phyloP scores from a whole-genome alignment of 2,888 invertebrate species.

The Acleris literana region DNA sequence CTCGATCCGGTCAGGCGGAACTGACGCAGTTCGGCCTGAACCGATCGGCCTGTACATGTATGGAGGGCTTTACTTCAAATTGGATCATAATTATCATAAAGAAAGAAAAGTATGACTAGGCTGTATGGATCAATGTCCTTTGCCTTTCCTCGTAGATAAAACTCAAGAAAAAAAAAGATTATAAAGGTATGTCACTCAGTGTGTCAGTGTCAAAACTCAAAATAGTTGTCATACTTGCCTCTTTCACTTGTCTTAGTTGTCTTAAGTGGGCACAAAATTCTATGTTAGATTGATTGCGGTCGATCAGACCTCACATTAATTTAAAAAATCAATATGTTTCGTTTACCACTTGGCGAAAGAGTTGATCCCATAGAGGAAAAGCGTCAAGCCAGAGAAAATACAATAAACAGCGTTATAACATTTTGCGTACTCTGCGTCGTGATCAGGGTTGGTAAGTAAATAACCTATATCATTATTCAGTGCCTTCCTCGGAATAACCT shows the following conservation, averaged over 20 bases:
- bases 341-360: slow-evolving; percentile 74
- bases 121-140: no score
- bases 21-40: no score
- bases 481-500: not conserved
- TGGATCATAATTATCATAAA: no score
- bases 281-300: not conserved
- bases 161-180: no score
- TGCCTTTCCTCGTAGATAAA: no score
- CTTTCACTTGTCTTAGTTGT: not conserved
- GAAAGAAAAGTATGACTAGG: no score
- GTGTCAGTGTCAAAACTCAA: no score
- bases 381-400: slow-evolving; percentile 76
- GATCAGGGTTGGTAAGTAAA: slow-evolving; percentile 70
- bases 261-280: not conserved
- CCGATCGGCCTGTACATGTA: no score
- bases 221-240: not conserved
- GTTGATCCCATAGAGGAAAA: slow-evolving; percentile 79
- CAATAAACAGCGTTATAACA: slow-evolving; percentile 73
- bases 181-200: no score
- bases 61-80: no score
- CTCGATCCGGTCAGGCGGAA: no score
- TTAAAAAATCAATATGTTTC: slow-evolving; percentile 62
- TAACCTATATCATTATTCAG: not conserved
- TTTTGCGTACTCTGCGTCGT: slow-evolving; percentile 75
- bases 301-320: not conserved